phyloP scores from a whole-genome alignment of 2,888 invertebrate species.

The Drosophila aldrichi region DNA sequence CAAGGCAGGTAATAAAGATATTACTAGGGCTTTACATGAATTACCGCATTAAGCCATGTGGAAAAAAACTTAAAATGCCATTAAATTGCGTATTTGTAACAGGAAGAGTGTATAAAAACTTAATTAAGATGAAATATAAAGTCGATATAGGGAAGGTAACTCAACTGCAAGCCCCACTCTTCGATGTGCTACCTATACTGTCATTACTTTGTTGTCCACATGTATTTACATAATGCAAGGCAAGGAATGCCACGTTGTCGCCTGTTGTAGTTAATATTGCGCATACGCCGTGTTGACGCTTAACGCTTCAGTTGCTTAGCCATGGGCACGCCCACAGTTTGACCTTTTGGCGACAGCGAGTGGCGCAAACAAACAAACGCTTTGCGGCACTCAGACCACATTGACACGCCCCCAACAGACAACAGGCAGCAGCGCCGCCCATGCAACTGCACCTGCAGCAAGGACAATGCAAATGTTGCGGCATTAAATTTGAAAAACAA shows the following conservation, averaged over 20 bases:
- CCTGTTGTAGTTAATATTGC: slow-evolving; percentile 31
- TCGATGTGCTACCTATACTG: slow-evolving; percentile 3
- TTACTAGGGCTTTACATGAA: slow-evolving; percentile 10
- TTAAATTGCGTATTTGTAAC: background rate
- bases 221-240: slow-evolving; percentile 47
- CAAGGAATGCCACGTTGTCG: slow-evolving; percentile 18
- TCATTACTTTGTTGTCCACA: slow-evolving; percentile 29
- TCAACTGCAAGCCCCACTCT: too few species aligned
- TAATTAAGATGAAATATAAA: background rate
- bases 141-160: background rate
- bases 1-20: slow-evolving; percentile 29
- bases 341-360: slow-evolving; percentile 38
- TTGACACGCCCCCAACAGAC: slow-evolving; percentile 33
- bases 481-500: slow-evolving; percentile 41
- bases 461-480: slow-evolving; percentile 30
- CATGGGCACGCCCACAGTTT: slow-evolving; percentile 41
- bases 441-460: slow-evolving; percentile 34
- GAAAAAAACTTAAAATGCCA: slow-evolving; percentile 3
- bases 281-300: slow-evolving; percentile 48
- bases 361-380: slow-evolving; percentile 39
- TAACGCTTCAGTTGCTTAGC: slow-evolving; percentile 42
- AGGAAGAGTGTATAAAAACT: too few species aligned
- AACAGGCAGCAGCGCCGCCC: slow-evolving; percentile 14
- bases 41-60: background rate
- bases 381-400: slow-evolving; percentile 46